A percentile compares a stretch with the other conserved stretches of the same genome.
phyloP scores from a whole-genome alignment of 2,888 invertebrate genomes.

The Coecobrya sp. region DNA sequence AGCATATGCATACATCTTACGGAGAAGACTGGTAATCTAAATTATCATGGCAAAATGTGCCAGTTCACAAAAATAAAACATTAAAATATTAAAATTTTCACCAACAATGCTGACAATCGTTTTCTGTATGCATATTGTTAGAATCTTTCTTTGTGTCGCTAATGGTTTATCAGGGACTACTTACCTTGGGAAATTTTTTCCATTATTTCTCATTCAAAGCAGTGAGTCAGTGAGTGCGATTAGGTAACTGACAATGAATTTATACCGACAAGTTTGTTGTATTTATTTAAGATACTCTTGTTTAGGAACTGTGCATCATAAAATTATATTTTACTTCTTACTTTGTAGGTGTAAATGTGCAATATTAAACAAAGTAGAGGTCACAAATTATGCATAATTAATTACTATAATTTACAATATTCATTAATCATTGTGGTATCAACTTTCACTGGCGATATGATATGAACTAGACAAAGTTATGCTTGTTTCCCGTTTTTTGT shows the following conservation, averaged over 20 bases:
- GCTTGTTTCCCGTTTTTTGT: not conserved
- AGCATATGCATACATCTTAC: not conserved
- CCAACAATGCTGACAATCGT: constrained; percentile 48
- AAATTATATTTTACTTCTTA: not conserved
- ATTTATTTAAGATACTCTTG: not conserved
- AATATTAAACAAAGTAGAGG: constrained; percentile 47
- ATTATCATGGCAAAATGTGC: constrained; percentile 48
- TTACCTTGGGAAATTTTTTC: constrained; percentile 52
- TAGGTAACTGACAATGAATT: not conserved
- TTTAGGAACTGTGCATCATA: constrained; percentile 51
- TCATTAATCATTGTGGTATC: not conserved
- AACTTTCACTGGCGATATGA: constrained; percentile 18
- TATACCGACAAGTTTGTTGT: not conserved
- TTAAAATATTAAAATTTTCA: too few relatives aligned
- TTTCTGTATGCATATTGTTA: constrained; percentile 38
- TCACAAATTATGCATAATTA: constrained; percentile 7
- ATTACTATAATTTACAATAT: not conserved
- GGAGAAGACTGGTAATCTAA: constrained; percentile 9
- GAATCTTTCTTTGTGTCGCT: constrained; percentile 12
- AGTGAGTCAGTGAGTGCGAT: not conserved
- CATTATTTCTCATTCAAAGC: constrained; percentile 45
- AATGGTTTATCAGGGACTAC: constrained; percentile 54
- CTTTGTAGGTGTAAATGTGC: not conserved
- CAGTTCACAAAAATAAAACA: constrained; percentile 11
- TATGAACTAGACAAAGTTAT: not conserved